phyloP scores from a whole-genome alignment of 2,113 vertebrate genomes.

The Cariama cristata region DNA sequence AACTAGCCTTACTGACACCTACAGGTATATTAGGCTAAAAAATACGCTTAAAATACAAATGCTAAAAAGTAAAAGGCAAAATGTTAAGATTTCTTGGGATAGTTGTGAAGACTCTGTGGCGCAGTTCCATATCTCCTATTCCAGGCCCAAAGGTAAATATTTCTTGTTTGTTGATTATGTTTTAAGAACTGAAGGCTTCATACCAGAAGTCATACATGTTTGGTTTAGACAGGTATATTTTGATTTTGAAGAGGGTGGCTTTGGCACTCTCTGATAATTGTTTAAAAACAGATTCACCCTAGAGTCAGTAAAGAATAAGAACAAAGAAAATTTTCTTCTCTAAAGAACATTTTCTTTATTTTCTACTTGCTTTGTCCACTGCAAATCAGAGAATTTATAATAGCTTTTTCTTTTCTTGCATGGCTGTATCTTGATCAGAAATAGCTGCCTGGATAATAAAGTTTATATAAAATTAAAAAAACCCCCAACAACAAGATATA shows the following conservation, averaged over 20 bases:
- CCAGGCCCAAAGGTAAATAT: slow-evolving; percentile 12
- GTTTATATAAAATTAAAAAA: not conserved
- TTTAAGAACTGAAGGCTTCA: not conserved
- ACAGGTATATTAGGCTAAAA: not conserved
- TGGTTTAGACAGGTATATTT: slow-evolving; percentile 13
- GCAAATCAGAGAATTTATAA: not conserved
- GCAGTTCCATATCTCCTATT: not conserved
- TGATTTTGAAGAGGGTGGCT: not conserved
- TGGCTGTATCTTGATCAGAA: not conserved
- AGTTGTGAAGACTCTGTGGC: not conserved
- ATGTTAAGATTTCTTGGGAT: not conserved
- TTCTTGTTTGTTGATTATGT: not conserved
- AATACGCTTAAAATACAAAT: not conserved
- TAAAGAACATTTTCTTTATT: not conserved
- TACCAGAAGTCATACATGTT: not conserved
- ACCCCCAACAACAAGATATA: not conserved
- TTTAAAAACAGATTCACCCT: not conserved
- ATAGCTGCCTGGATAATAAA: not conserved
- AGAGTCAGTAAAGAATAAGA: not conserved
- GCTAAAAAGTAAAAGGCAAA: not conserved
- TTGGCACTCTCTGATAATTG: not conserved
- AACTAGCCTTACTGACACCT: not conserved
- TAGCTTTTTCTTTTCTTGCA: not conserved
- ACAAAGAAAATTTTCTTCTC: not conserved
- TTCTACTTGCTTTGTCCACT: not conserved